Evolutionary conservation across 2,797 vertebrate genomes (phyloP).

Genomic region (Chrysocyon brachyurus): DNA sequence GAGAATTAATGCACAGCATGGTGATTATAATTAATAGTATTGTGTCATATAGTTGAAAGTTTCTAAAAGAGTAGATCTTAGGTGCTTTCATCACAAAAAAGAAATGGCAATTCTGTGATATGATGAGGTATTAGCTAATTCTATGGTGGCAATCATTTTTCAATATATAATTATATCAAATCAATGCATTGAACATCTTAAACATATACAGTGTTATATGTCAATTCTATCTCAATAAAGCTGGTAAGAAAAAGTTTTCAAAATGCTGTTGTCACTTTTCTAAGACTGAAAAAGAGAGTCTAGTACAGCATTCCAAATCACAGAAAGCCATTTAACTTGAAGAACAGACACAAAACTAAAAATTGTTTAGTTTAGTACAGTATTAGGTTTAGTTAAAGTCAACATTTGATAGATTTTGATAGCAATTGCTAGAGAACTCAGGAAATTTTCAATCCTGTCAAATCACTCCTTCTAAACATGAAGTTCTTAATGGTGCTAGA

Average conservation of each 20-base stretch:
- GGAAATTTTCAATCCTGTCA: neutral
- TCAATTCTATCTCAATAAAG: neutral
- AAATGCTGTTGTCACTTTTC: neutral
- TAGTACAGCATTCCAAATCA: neutral
- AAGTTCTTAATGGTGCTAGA: neutral
- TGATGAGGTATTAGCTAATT: neutral
- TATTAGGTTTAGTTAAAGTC: neutral
- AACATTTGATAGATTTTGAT: constrained; percentile 24
- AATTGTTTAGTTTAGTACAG: neutral
- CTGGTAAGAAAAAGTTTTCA: neutral
- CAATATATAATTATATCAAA: neutral
- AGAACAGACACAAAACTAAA: neutral
- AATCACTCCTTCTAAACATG: neutral
- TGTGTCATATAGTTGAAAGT: neutral
- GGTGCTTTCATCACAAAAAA: neutral
- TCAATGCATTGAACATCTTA: neutral
- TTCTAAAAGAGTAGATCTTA: neutral
- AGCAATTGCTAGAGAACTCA: neutral
- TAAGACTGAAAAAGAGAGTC: neutral
- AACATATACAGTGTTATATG: neutral
- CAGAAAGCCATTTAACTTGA: neutral
- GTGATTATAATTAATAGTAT: neutral
- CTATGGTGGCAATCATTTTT: neutral
- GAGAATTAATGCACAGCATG: neutral
- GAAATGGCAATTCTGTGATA: neutral